Conservation (phyloP, 2,888 invertebrate genomes). For the Nycteola revayana region DNA sequence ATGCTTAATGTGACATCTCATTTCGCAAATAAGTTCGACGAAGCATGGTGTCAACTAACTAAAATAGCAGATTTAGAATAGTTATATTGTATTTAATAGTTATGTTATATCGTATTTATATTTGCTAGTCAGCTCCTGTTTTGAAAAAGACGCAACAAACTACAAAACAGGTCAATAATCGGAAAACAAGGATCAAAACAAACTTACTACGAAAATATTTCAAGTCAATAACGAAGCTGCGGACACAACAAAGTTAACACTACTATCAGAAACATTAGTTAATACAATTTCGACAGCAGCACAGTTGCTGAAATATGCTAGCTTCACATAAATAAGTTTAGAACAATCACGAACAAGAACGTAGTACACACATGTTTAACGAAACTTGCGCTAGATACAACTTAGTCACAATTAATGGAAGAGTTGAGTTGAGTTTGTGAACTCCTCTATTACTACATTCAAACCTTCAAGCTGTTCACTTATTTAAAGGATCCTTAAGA, state of each 20-base stretch:
- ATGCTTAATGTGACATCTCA: too few relatives aligned
- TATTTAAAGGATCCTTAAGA: not conserved
- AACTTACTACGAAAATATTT: not conserved
- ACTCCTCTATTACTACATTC: conserved; percentile 34
- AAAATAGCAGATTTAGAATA: too few relatives aligned
- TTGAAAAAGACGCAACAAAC: too few relatives aligned
- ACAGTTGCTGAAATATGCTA: not conserved
- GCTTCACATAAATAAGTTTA: conserved; percentile 4
- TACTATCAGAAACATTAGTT: too few relatives aligned
- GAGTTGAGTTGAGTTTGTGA: conserved; percentile 30
- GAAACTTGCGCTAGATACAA: conserved; percentile 41
- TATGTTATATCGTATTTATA: too few relatives aligned
- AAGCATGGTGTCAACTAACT: too few relatives aligned
- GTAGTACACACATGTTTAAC: conserved; percentile 14
- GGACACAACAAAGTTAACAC: too few relatives aligned
- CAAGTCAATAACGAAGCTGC: too few relatives aligned
- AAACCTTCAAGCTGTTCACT: conserved; percentile 16
- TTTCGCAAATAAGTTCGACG: too few relatives aligned
- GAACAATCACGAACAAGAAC: conserved; percentile 17
- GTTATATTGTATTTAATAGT: not conserved
- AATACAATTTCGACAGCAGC: too few relatives aligned
- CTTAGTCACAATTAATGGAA: conserved; percentile 50
- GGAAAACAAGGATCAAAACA: not conserved
- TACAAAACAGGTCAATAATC: not conserved
- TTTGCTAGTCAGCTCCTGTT: too few relatives aligned